A percentile compares a stretch with the other conserved stretches of the same genome.
Evolutionary conservation across 2,888 invertebrate genomes (phyloP).

Genomic region (Sarcophaga variegata): DNA sequence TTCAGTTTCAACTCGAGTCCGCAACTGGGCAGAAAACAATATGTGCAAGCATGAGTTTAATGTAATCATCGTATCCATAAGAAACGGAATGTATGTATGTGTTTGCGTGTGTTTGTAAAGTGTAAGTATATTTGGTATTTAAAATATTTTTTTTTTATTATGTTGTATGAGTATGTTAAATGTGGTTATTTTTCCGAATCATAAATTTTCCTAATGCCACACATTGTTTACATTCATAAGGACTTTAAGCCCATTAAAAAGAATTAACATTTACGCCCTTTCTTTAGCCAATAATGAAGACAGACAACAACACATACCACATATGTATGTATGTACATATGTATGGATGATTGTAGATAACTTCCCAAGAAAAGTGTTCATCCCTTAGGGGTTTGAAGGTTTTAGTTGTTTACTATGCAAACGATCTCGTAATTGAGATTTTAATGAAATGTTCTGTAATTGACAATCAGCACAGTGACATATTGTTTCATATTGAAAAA

Average conservation of each 20-base stretch:
- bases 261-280: slow-evolving; percentile 60
- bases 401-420: neutral
- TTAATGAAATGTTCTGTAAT: neutral
- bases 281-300: slow-evolving; percentile 14
- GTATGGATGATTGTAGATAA: neutral
- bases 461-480: neutral
- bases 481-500: neutral
- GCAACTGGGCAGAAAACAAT: slow-evolving; percentile 18
- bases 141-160: slow-evolving; percentile 53
- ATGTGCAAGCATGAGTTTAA: slow-evolving; percentile 1
- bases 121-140: slow-evolving; percentile 45
- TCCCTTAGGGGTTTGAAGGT: slow-evolving; percentile 12
- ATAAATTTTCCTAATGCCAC: slow-evolving; percentile 66
- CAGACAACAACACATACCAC: neutral
- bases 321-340: neutral
- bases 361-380: slow-evolving; percentile 5
- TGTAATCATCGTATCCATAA: neutral
- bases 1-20: slow-evolving; percentile 49
- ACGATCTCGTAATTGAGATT: neutral
- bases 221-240: slow-evolving; percentile 62
- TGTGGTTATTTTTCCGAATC: slow-evolving; percentile 65
- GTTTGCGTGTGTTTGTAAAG: slow-evolving; percentile 2
- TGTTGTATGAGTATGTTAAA: slow-evolving; percentile 40
- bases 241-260: slow-evolving; percentile 62
- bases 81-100: slow-evolving; percentile 6